Conservation (phyloP, 2,113 vertebrate genomes). For the Sphyrna mokarran region DNA sequence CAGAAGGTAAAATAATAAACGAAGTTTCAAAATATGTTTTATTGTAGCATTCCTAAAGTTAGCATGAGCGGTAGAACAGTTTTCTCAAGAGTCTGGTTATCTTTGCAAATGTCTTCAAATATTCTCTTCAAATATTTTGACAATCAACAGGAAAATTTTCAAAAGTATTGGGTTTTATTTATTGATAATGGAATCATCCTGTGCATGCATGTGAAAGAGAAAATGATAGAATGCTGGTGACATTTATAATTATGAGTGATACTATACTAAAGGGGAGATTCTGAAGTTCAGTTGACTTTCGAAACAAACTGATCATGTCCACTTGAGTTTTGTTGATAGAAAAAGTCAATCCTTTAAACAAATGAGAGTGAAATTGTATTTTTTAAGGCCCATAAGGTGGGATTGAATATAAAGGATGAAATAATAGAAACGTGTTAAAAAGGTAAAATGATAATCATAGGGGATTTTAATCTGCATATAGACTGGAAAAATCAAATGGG, state of each 20-base stretch:
- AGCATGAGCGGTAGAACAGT: not conserved
- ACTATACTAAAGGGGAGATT: no score
- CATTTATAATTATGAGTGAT: no score
- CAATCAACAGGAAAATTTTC: not conserved
- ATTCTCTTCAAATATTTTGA: not conserved
- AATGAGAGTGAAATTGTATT: not conserved
- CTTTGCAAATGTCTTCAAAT: not conserved
- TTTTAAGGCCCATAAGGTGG: not conserved
- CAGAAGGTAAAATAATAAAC: not conserved
- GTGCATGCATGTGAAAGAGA: not conserved
- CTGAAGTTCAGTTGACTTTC: not conserved
- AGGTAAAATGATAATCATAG: no score
- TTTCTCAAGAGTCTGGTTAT: not conserved
- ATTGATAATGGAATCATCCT: no score
- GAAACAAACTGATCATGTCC: not conserved
- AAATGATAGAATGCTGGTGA: not conserved
- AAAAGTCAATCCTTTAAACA: not conserved
- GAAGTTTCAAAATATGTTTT: not conserved
- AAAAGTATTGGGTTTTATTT: not conserved
- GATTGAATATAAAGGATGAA: no score
- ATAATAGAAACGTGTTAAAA: no score
- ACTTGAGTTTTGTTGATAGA: not conserved
- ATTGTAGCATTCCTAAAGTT: not conserved
- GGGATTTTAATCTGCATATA: no score
- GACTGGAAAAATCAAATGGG: no score